Percentiles rank a stretch among this genome's conserved stretches.
phyloP scores from a whole-genome alignment of 1,140 invertebrate genomes.

The Pomacea maculata region DNA sequence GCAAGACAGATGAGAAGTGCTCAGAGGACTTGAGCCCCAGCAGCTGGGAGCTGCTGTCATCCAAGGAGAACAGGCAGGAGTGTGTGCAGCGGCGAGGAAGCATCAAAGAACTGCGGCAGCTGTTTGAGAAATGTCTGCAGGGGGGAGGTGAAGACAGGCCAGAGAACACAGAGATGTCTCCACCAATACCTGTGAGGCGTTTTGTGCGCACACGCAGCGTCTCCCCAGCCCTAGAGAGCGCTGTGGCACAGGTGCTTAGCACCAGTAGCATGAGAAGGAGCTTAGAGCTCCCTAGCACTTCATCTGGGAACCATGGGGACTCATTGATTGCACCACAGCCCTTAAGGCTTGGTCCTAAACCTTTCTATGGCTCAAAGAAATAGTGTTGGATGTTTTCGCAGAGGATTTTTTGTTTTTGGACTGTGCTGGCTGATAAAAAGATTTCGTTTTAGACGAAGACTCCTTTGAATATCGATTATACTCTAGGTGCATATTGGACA shows the following conservation, averaged over 20 bases:
- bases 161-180: conserved; percentile 12
- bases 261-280: conserved; percentile 39
- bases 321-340: conserved; percentile 36
- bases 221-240: conserved; percentile 17
- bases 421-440: background rate
- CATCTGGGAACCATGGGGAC: conserved; percentile 24
- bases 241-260: conserved; percentile 23
- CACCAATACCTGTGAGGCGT: conserved; percentile 32
- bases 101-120: conserved; percentile 57
- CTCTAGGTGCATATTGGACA: background rate
- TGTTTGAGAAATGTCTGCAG: conserved; percentile 47
- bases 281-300: conserved; percentile 43
- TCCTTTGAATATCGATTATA: background rate
- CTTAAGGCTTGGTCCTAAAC: conserved; percentile 57
- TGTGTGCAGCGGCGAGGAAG: conserved; percentile 49
- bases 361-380: conserved; percentile 57
- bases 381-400: background rate
- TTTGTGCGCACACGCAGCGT: conserved; percentile 19
- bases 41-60: conserved; percentile 17
- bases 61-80: conserved; percentile 5
- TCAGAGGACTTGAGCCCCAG: background rate
- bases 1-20: background rate
- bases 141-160: conserved; percentile 25
- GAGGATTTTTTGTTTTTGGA: background rate
- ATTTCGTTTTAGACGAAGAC: background rate